These are phyloP conservation scores for Nesogale talazaci DNA, from an alignment of 2,113 vertebrate species.

Conservation along the genomic window DNA sequence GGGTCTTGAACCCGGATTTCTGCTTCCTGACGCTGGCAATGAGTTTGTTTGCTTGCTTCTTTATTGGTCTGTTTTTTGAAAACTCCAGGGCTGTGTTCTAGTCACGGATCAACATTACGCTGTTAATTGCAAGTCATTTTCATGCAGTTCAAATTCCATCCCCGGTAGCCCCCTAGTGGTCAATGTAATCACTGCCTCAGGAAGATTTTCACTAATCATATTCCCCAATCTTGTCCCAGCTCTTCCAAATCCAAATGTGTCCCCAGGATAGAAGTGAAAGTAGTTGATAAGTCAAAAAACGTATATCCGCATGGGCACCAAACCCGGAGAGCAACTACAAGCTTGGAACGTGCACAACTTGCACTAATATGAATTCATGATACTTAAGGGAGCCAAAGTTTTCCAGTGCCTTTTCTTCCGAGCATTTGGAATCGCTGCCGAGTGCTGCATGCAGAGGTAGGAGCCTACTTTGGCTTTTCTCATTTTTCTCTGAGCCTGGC, in stretches of 20 bases:
- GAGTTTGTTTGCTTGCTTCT: too few relatives aligned
- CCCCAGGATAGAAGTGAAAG: background rate
- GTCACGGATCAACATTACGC: background rate
- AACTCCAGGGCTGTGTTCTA: background rate
- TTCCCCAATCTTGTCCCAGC: constrained; percentile 3
- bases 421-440: background rate
- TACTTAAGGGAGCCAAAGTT: background rate
- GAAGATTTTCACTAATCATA: background rate
- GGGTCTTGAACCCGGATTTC: constrained; percentile 3
- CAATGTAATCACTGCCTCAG: background rate
- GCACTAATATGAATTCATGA: constrained; percentile 26
- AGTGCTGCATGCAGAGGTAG: background rate
- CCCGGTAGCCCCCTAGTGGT: background rate
- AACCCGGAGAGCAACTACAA: background rate
- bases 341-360: background rate
- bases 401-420: constrained; percentile 4
- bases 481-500: constrained; percentile 18
- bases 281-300: constrained; percentile 23
- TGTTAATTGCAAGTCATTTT: constrained; percentile 39
- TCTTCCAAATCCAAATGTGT: constrained; percentile 16
- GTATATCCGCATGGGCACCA: background rate
- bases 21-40: background rate
- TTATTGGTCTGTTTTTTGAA: too few relatives aligned
- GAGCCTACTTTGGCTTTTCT: constrained; percentile 16
- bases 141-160: background rate